A percentile compares a stretch with the other conserved stretches of the same genome.
Evolutionary conservation across 2,888 invertebrate species (phyloP).

Genomic region (Pristionchus fissidentatus): DNA sequence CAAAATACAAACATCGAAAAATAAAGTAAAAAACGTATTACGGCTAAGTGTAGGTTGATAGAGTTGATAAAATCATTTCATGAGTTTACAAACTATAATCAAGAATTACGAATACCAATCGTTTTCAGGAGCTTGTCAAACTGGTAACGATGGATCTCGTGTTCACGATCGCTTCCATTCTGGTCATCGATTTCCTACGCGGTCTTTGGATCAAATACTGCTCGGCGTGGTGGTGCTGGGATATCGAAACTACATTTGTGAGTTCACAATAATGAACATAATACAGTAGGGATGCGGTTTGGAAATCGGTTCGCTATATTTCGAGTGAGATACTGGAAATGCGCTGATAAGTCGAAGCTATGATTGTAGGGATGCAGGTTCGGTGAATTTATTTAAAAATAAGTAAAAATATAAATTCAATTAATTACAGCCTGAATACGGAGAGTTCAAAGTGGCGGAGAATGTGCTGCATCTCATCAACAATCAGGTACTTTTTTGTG

Average conservation of each 20-base stretch:
- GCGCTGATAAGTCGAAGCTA: neutral
- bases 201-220: slow-evolving; percentile 89
- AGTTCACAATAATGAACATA: slow-evolving; percentile 59
- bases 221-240: slow-evolving; percentile 92
- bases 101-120: slow-evolving; percentile 6
- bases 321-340: neutral
- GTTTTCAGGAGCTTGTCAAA: slow-evolving; percentile 87
- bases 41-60: no score
- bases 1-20: no score
- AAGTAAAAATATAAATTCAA: neutral
- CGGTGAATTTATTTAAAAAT: slow-evolving; percentile 10
- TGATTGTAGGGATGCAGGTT: neutral
- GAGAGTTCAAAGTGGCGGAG: slow-evolving; percentile 98
- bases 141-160: slow-evolving; percentile 94
- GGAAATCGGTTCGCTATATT: neutral
- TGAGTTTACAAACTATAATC: no score
- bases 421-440: slow-evolving; percentile 85
- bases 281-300: neutral
- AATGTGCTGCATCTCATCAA: slow-evolving; percentile 95
- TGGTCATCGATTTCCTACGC: slow-evolving; percentile 91
- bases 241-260: slow-evolving; percentile 90
- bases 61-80: no score
- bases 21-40: no score
- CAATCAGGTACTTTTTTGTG: slow-evolving; percentile 82
- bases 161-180: slow-evolving; percentile 86